A percentile compares a stretch with the other conserved stretches of the same genome.
These are phyloP conservation scores for Diabrotica virgifera DNA, from an alignment of 1,140 invertebrate species.

Conservation along the genomic window DNA sequence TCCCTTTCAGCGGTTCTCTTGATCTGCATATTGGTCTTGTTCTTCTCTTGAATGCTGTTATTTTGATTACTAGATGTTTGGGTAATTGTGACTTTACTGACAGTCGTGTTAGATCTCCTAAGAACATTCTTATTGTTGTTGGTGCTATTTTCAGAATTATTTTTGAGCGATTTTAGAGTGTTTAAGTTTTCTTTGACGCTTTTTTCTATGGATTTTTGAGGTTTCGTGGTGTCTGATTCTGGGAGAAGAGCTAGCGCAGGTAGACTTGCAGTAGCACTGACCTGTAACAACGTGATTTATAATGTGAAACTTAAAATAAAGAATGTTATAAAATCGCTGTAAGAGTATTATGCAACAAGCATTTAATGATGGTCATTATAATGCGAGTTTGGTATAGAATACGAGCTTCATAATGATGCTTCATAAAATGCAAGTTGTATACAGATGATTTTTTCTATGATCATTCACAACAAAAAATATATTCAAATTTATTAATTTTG, in stretches of 20 bases:
- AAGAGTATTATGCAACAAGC: too few relatives aligned
- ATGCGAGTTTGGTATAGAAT: too few relatives aligned
- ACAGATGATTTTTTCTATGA: too few relatives aligned
- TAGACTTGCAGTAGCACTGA: slow-evolving; percentile 62
- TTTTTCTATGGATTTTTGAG: slow-evolving; percentile 40
- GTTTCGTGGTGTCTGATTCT: slow-evolving; percentile 40
- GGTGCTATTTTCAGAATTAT: slow-evolving; percentile 31
- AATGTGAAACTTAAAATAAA: too few relatives aligned
- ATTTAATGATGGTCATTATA: too few relatives aligned
- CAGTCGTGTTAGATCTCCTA: slow-evolving; percentile 30
- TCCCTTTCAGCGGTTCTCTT: slow-evolving; percentile 36
- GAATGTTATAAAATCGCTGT: too few relatives aligned
- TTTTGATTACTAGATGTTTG: slow-evolving; percentile 20
- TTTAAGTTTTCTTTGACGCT: slow-evolving; percentile 48
- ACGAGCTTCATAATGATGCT: too few relatives aligned
- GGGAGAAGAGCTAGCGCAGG: slow-evolving; percentile 57
- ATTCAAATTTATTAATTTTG: too few relatives aligned
- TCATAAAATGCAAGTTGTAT: too few relatives aligned
- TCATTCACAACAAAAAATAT: too few relatives aligned
- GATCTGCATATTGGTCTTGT: slow-evolving; percentile 39
- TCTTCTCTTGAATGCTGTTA: slow-evolving; percentile 36
- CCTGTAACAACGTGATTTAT: not conserved
- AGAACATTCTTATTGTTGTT: slow-evolving; percentile 30
- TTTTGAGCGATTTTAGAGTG: slow-evolving; percentile 52
- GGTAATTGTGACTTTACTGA: slow-evolving; percentile 29